Base-by-base conservation (phyloP, 2,113 vertebrate species). In the Cervus canadensis region DNA sequence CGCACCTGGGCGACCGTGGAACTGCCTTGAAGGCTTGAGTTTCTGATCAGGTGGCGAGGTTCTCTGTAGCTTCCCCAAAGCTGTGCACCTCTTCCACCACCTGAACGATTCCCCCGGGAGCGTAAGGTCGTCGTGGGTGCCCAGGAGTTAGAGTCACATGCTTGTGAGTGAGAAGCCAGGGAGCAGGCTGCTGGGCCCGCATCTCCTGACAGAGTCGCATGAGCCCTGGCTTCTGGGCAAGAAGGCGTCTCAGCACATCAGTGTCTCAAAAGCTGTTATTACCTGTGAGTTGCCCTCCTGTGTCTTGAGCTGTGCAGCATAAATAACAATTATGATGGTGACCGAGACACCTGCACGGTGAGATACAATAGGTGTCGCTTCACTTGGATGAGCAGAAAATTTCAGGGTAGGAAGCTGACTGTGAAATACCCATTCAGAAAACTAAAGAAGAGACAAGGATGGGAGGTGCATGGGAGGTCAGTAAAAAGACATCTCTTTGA, bases 301-400 rank as follows among this genome's bases (percentile, higher is more conserved):
- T 89, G 95, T 87, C 93, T 71, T 33, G 40, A 93, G 87, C 92
- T 48, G 64, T 71, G 84, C 13, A 4, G 40, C 93, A 50, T 94
- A 97, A 97, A 96, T 95, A 98, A 78, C 97, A 96, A 91, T 97
- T 97, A 94, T 3, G 33, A 36, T 6, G 86, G 84, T 57, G 87
- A 76, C 93, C 19, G 2, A 94, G 93, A 94, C 97, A 98, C 98
- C 97, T 97, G 97, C 45, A 84, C 81, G 16, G 0, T n/a, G 87
- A 81, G 87, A 59, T 12, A 97, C 93, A 96, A 71, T 98, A 57
- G 71, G 2, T 67, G 45, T 84, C 93, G 48, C 82, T 96, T 98
- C 89, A 19, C 62, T 25, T 43, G 79, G 83, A 30, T 92, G 93
- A 98, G 91, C 48, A 95, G 96, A 98, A 98, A 98, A 98, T 98